A percentile compares a stretch with the other conserved stretches of the same genome.
phyloP scores from a whole-genome alignment of 2,113 vertebrate species.

The Tenrec ecaudatus region DNA sequence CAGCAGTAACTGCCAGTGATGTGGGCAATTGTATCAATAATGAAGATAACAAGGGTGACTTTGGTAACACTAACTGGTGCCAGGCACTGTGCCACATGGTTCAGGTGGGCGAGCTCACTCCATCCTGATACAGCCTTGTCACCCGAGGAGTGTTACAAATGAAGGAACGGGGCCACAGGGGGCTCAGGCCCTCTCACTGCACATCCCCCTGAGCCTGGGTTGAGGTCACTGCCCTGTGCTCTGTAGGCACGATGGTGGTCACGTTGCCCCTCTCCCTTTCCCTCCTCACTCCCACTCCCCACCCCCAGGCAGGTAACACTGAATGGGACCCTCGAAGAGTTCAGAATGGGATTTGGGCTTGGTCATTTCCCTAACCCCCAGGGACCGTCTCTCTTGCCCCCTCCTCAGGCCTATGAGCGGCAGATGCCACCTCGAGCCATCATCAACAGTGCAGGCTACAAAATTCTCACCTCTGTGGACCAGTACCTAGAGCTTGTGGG shows the following conservation, averaged over 20 bases:
- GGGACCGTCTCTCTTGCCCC: not conserved
- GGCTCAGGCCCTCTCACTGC: not conserved
- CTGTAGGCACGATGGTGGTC: not conserved
- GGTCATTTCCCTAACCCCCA: fast-evolving
- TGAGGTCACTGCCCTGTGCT: fast-evolving
- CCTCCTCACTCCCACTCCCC: not conserved
- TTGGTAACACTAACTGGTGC: not conserved
- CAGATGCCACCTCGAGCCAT: slow-evolving; percentile 89
- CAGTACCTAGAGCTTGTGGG: slow-evolving; percentile 94
- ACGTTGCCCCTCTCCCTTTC: not conserved
- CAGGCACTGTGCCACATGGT: fast-evolving
- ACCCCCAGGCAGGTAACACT: not conserved
- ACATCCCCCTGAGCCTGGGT: not conserved
- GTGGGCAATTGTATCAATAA: not conserved
- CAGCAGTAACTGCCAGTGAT: not conserved
- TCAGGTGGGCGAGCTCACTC: not conserved
- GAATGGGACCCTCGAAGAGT: not conserved
- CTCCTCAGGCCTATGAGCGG: slow-evolving; percentile 90
- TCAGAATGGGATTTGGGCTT: not conserved
- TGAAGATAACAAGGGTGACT: fast-evolving
- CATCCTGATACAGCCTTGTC: not conserved
- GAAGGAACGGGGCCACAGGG: not conserved
- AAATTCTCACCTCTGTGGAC: slow-evolving; percentile 93
- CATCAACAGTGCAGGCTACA: slow-evolving; percentile 96
- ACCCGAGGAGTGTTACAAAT: not conserved